Conservation (phyloP, 1,140 invertebrate species). For the Caenorhabditis elegans region DNA sequence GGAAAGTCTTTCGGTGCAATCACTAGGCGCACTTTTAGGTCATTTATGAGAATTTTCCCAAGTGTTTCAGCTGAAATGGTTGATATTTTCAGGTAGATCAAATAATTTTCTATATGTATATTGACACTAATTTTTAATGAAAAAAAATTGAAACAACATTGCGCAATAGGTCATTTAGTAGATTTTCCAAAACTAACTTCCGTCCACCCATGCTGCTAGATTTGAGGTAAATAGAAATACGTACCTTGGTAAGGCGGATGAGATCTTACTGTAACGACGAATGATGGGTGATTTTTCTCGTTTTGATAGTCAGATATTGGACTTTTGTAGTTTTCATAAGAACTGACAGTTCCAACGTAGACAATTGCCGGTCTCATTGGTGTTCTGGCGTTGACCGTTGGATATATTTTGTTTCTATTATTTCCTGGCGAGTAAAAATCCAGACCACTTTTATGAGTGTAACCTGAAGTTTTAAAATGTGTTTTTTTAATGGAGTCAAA, state of each 20-base stretch:
- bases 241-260: not conserved
- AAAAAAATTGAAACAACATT: too few species aligned
- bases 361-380: not conserved
- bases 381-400: not conserved
- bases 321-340: not conserved
- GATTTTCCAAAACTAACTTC: too few species aligned
- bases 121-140: too few species aligned
- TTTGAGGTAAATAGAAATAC: not conserved
- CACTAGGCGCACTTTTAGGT: too few species aligned
- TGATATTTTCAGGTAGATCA: too few species aligned
- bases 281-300: not conserved
- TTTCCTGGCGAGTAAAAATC: not conserved
- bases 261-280: not conserved
- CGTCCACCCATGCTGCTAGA: too few species aligned
- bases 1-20: too few species aligned
- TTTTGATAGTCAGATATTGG: not conserved
- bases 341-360: not conserved
- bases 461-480: not conserved
- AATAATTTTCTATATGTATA: too few species aligned
- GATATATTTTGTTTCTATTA: not conserved
- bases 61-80: too few species aligned
- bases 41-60: too few species aligned
- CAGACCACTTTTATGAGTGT: slow-evolving; percentile 5
- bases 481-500: not conserved
- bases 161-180: too few species aligned